These are phyloP conservation scores for Leuctra nigra DNA, from an alignment of 2,888 invertebrate species.

Conservation along the genomic window DNA sequence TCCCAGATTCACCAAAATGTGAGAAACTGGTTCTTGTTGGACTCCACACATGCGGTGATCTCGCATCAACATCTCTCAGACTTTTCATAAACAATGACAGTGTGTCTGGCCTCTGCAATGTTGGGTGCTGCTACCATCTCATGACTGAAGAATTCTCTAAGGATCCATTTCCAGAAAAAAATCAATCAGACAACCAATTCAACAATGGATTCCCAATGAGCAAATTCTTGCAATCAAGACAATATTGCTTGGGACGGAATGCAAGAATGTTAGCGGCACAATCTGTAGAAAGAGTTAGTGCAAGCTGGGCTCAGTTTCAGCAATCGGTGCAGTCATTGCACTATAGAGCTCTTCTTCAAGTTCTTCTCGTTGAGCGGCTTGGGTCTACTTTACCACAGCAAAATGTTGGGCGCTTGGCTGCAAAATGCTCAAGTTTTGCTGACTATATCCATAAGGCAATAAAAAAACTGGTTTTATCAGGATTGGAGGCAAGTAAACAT, in stretches of 20 bases:
- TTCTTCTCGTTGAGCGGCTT: constrained; percentile 43
- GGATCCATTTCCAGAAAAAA: constrained; percentile 37
- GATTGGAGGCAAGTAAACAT: constrained; percentile 39
- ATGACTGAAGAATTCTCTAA: constrained; percentile 52
- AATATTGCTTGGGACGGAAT: constrained; percentile 57
- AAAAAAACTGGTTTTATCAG: constrained; percentile 48
- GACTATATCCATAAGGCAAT: constrained; percentile 66
- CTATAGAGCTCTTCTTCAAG: constrained; percentile 70
- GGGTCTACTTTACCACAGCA: constrained; percentile 41
- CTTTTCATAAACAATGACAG: constrained; percentile 53
- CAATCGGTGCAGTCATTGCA: constrained; percentile 59
- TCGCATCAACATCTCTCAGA: constrained; percentile 64
- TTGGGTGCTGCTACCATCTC: constrained; percentile 88
- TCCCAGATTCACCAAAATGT: background rate
- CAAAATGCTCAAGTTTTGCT: constrained; percentile 54
- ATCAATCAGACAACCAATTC: constrained; percentile 33
- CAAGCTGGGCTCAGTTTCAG: constrained; percentile 31
- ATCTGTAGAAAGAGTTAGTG: constrained; percentile 41
- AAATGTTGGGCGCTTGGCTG: constrained; percentile 56
- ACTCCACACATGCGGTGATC: constrained; percentile 83
- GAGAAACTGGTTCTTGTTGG: constrained; percentile 47
- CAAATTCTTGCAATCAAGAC: constrained; percentile 45
- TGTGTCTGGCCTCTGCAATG: constrained; percentile 61
- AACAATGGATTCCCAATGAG: constrained; percentile 62
- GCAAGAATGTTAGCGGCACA: constrained; percentile 83